phyloP scores from a whole-genome alignment of 2,888 invertebrate species.

The Phyllotreta striolata region DNA sequence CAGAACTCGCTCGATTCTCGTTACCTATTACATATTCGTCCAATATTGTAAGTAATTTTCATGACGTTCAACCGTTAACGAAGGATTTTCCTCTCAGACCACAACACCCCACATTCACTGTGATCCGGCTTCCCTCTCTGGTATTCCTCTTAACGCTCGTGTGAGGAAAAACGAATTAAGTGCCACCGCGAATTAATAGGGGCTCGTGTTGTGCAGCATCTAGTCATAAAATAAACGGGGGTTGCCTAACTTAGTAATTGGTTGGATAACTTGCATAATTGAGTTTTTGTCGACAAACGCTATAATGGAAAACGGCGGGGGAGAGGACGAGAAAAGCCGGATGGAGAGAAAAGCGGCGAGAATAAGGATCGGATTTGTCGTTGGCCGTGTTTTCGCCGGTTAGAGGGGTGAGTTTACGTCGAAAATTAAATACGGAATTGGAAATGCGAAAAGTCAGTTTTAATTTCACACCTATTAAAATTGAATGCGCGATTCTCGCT shows the following conservation, averaged over 20 bases:
- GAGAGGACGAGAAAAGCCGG: slow-evolving; percentile 13
- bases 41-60: too few species aligned
- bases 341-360: not conserved
- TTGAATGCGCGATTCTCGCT: slow-evolving; percentile 35
- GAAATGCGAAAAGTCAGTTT: slow-evolving; percentile 7
- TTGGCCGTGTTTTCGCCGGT: slow-evolving; percentile 16
- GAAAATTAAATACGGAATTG: slow-evolving; percentile 24
- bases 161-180: slow-evolving; percentile 30
- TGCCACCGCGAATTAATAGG: slow-evolving; percentile 30
- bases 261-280: slow-evolving; percentile 52
- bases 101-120: not conserved
- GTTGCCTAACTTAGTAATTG: slow-evolving; percentile 48
- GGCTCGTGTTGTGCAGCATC: slow-evolving; percentile 30
- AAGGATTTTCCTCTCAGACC: too few species aligned
- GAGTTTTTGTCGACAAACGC: slow-evolving; percentile 49
- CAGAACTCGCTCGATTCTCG: too few species aligned
- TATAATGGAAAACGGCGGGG: slow-evolving; percentile 38
- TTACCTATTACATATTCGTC: too few species aligned
- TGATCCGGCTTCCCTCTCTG: slow-evolving; percentile 11
- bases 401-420: slow-evolving; percentile 20
- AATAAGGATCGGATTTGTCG: slow-evolving; percentile 31
- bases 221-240: slow-evolving; percentile 48
- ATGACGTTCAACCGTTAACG: too few species aligned
- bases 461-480: not conserved
- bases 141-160: slow-evolving; percentile 21